A percentile compares a stretch with the other conserved stretches of the same genome.
Evolutionary conservation across 1,140 invertebrate species (phyloP).

Genomic region (Drosophila auraria): DNA sequence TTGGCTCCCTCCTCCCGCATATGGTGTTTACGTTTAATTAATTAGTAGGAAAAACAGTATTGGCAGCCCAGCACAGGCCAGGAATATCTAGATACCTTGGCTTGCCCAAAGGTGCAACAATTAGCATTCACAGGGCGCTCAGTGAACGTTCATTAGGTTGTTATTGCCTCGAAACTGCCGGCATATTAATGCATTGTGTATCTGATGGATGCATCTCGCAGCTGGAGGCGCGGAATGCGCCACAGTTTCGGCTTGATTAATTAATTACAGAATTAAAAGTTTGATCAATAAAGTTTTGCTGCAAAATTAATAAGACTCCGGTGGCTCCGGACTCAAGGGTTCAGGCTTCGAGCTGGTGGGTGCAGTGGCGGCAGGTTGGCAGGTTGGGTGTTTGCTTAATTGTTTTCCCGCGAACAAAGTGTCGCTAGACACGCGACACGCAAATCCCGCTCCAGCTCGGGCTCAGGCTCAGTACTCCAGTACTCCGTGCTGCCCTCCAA

Average conservation of each 20-base stretch:
- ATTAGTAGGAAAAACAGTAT: conserved; percentile 10
- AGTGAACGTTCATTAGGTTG: conserved; percentile 41
- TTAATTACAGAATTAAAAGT: conserved; percentile 78
- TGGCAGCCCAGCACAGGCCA: not conserved
- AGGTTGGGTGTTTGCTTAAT: conserved; percentile 61
- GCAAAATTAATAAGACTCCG: conserved; percentile 66
- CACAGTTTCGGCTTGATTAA: conserved; percentile 59
- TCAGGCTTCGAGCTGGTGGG: not conserved
- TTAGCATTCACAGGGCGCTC: conserved; percentile 55
- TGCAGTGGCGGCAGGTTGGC: conserved; percentile 7
- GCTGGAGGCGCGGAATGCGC: conserved; percentile 38
- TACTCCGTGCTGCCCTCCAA: conserved; percentile 41
- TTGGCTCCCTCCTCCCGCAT: conserved; percentile 43
- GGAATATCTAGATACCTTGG: not conserved
- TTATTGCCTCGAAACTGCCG: conserved; percentile 19
- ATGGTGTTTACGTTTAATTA: conserved; percentile 58
- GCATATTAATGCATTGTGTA: conserved; percentile 44
- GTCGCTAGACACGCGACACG: conserved; percentile 76
- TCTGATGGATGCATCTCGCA: conserved; percentile 44
- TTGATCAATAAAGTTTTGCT: conserved; percentile 73
- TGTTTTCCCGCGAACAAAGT: conserved; percentile 64
- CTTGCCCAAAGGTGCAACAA: conserved; percentile 21
- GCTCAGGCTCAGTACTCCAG: not conserved
- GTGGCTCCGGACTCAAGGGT: conserved; percentile 14
- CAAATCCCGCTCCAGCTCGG: conserved; percentile 38